These are phyloP conservation scores for Drosophila mimetica DNA, from an alignment of 2,888 invertebrate species.

Conservation along the genomic window DNA sequence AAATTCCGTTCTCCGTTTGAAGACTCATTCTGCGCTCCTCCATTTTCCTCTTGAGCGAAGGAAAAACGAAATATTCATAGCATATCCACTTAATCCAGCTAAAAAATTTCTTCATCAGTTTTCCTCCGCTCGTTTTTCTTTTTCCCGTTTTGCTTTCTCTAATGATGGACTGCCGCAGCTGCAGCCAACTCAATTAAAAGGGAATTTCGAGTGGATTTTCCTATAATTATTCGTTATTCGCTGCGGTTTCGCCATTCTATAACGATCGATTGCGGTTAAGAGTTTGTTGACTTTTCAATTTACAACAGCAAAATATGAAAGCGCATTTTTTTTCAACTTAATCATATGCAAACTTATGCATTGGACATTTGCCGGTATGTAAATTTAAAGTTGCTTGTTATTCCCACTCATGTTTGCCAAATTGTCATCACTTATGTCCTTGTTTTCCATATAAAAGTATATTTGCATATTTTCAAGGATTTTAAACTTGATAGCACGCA, in stretches of 20 bases:
- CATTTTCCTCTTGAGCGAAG: neutral
- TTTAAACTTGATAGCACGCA: constrained; percentile 52
- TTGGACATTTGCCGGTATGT: constrained; percentile 8
- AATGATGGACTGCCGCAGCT: constrained; percentile 42
- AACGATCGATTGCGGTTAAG: constrained; percentile 52
- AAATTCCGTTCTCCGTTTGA: neutral
- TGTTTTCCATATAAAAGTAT: constrained; percentile 55
- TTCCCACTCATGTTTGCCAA: constrained; percentile 59
- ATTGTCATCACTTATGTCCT: constrained; percentile 77
- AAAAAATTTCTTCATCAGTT: constrained; percentile 15
- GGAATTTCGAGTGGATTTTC: constrained; percentile 58
- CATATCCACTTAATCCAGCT: constrained; percentile 33
- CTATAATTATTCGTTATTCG: constrained; percentile 58
- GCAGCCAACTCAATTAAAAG: constrained; percentile 67
- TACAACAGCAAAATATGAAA: constrained; percentile 3
- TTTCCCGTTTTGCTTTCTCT: constrained; percentile 21
- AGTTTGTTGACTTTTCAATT: constrained; percentile 36
- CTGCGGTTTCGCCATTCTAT: constrained; percentile 29
- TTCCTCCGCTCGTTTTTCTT: constrained; percentile 11
- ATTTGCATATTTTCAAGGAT: constrained; percentile 72
- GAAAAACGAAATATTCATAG: constrained; percentile 32
- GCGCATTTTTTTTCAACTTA: constrained; percentile 49
- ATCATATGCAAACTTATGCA: constrained; percentile 40
- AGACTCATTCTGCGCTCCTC: neutral
- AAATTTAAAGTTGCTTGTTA: constrained; percentile 37